Evolutionary conservation across 2,888 invertebrate genomes (phyloP), one percentile per base, ranked within the genome.

Genomic region (Cylindroiulus punctatus): DNA sequence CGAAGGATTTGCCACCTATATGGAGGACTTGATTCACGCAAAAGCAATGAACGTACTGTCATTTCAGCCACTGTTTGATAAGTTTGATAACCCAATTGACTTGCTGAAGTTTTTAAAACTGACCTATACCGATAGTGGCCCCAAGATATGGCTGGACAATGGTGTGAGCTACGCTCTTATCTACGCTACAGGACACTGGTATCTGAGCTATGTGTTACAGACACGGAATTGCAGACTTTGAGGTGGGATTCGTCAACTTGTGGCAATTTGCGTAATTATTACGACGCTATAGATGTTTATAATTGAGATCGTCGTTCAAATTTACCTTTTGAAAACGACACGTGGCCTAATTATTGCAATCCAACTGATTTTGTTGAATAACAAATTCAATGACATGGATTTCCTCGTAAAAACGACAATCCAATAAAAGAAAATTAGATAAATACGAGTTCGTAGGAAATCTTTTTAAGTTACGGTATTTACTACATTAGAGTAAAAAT

Each of bases 1-100:
- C 86, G 92, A 92, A 88, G 92, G 92, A 10, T 91, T 92, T 89
- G 91, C 91, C 83, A 91, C 91, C 8, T 92, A 90, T 86, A 88
- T 90, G 85, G 91, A 92, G 89, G 91, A 91, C 86, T 87, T 90
- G 4, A 88, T 91, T 81, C 91, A 91, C 88, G 87, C 89, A 10
- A 86, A 87, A 30, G 89, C 90, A 4, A 88, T 88, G 90, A 90
- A 84, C 86, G 81, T 57, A 86, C n/a, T n/a, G n/a, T n/a, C n/a
- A 30, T 87, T 32, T 86, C 36, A 86, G 17, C 36, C 17, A 76
- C 22, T 30, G 44, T 82, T 8, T 36, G 36, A 36, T n/a, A n/a
- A n/a, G n/a, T 4, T 36, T 36, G 36, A 36, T 36, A 36, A n/a
- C n/a, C 47, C 19, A 17, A 30, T 32, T 84, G 36, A 36, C 2